Evolutionary conservation across 2,797 vertebrate genomes (phyloP), one percentile per base, ranked within the genome.

Genomic region (Pelochelys cantorii): DNA sequence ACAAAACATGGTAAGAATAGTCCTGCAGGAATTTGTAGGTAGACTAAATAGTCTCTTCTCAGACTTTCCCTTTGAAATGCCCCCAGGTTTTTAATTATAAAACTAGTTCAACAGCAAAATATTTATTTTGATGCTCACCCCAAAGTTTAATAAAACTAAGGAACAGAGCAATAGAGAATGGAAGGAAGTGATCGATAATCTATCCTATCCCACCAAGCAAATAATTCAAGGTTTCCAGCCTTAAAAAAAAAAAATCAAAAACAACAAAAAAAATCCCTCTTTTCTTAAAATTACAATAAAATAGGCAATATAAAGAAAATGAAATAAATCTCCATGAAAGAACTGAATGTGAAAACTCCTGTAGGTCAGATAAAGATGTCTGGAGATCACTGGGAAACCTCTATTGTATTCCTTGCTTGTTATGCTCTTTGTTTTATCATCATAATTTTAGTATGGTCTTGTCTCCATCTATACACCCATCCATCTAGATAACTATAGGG

Each of bases 1-100:
- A 7, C 5, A 83, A 77, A 89, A 22, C 2, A 53, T 8, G 23
- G 7, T 17, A 55, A 54, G 31, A 11, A 53, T 1, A 0, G 14
- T 14, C 56, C 29, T 68, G 11, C 53, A 54, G 53, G 53, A 54
- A 54, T 53, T 34, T 53, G 29, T n/a, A 4, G 4, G 23, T 52
- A 57, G 29, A 75, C 27, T 60, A n/a, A 75, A 48, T 48, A 22
- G 83, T 75, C 54, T 65, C 42, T 52, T 34, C 25, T 14, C 8
- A 53, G 52, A 42, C 25, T 56, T 29, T 27, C 9, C 53, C 53
- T 74, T 37, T 74, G 37, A 74, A 13, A 22, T 7, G 11, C 37
- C 37, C 37, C 71, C 12, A 42, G 34, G 20, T n/a, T 65, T 65
- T 74, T 42, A 74, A 74, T 20, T 74, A 74, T 22, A 74, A 25